These are phyloP conservation scores for Lasioglossum vierecki DNA, from an alignment of 2,888 invertebrate species.

Conservation along the genomic window DNA sequence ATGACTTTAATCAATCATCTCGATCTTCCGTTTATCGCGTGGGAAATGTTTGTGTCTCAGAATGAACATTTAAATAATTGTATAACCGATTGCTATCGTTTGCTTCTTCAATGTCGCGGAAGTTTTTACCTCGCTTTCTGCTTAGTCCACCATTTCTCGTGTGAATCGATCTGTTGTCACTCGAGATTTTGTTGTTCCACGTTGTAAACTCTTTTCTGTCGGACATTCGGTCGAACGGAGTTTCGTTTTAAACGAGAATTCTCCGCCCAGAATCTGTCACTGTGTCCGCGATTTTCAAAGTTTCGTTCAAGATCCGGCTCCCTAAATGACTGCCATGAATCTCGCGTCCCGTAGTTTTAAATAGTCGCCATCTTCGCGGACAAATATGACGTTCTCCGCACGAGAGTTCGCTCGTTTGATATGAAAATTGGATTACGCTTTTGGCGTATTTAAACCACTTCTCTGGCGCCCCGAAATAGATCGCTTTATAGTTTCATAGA, in stretches of 20 bases:
- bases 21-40: slow-evolving; percentile 1
- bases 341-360: slow-evolving; percentile 79
- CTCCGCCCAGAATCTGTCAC: slow-evolving; percentile 85
- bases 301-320: slow-evolving; percentile 89
- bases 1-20: not conserved
- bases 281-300: slow-evolving; percentile 84
- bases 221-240: too few relatives aligned
- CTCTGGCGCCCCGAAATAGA: not conserved
- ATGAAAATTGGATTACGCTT: not conserved
- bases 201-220: not conserved
- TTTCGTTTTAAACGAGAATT: not conserved
- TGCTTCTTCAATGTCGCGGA: not conserved
- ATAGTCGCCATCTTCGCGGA: not conserved
- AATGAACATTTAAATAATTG: slow-evolving; percentile 1
- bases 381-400: slow-evolving; percentile 5
- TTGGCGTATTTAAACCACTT: too few relatives aligned
- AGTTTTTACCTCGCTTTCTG: not conserved
- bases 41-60: not conserved
- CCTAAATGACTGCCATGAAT: slow-evolving; percentile 87
- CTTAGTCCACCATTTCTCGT: not conserved
- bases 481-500: not conserved
- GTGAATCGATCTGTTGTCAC: not conserved
- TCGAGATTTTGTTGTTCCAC: not conserved
- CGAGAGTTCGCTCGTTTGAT: not conserved
- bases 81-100: slow-evolving; percentile 1